A percentile compares a stretch with the other conserved stretches of the same genome.
These are phyloP conservation scores for Otis tarda DNA, from an alignment of 2,113 vertebrate species.

Conservation along the genomic window DNA sequence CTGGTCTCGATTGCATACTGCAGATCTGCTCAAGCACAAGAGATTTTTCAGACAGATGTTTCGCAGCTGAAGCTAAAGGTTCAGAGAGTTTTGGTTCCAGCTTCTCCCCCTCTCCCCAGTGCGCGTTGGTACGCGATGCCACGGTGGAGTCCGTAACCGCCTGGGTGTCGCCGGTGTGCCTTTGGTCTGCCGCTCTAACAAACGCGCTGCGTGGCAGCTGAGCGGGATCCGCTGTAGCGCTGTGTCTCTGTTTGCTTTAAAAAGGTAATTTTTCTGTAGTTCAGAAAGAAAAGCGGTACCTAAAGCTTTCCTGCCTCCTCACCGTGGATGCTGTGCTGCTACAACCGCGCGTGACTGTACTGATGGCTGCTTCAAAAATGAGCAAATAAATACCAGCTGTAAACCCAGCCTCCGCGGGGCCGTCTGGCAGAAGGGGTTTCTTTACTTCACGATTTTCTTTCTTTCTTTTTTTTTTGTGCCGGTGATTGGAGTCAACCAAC, in stretches of 20 bases:
- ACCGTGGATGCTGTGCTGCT: neutral
- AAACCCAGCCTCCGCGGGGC: accelerated
- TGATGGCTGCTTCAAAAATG: neutral
- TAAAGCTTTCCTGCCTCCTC: neutral
- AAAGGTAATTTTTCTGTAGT: neutral
- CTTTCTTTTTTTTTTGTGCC: accelerated
- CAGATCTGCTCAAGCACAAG: neutral
- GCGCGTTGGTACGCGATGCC: neutral
- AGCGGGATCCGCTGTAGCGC: neutral
- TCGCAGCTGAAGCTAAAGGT: neutral
- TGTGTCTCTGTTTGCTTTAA: neutral
- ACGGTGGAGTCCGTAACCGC: accelerated
- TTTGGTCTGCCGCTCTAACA: no score
- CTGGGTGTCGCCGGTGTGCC: neutral
- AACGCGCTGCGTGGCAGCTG: neutral
- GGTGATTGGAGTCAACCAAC: neutral
- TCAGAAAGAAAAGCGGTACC: neutral
- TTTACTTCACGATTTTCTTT: neutral
- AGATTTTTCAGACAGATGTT: neutral
- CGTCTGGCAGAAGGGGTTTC: neutral
- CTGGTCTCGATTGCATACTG: neutral
- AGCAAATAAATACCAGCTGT: neutral
- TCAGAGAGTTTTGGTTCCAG: accelerated
- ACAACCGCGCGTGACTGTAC: neutral
- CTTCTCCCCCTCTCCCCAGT: neutral